Conservation (phyloP, 2,888 invertebrate species). For the Apomyelois bistriatella region DNA sequence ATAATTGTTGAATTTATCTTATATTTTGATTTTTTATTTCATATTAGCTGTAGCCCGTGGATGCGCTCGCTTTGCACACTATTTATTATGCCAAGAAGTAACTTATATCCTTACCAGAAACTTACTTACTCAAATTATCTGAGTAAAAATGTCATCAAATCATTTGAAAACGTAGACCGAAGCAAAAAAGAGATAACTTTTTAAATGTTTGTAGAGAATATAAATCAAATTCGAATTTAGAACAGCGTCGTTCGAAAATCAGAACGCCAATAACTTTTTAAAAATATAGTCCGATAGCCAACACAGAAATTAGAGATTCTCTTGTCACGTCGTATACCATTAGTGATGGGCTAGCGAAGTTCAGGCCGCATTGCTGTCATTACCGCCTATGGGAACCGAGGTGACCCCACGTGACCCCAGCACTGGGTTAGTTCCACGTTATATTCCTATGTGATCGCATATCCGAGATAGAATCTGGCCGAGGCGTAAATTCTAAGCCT, state of each 20-base stretch:
- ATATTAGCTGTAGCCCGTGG: too few relatives aligned
- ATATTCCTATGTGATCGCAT: constrained; percentile 9
- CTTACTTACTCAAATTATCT: too few relatives aligned
- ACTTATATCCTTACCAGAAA: too few relatives aligned
- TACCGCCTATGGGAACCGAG: constrained; percentile 24
- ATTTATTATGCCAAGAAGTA: too few relatives aligned
- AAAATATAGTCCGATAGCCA: neutral
- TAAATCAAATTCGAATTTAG: too few relatives aligned
- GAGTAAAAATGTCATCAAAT: too few relatives aligned
- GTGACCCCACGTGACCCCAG: constrained; percentile 7
- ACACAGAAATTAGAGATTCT: neutral
- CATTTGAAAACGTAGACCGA: too few relatives aligned
- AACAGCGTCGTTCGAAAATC: too few relatives aligned
- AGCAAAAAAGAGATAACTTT: too few relatives aligned
- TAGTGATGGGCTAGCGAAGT: constrained; percentile 17
- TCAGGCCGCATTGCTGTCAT: constrained; percentile 22
- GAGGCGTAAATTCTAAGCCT: constrained; percentile 1
- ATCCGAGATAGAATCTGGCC: constrained; percentile 1
- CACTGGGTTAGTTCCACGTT: constrained; percentile 6
- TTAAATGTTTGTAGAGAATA: too few relatives aligned
- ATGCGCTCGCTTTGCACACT: too few relatives aligned
- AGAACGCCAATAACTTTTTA: too few relatives aligned
- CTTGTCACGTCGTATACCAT: constrained; percentile 1
- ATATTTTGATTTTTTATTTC: neutral
- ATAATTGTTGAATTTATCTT: neutral